Conservation (phyloP, 2,888 invertebrate genomes). For the Archaeoteleia sp. region DNA sequence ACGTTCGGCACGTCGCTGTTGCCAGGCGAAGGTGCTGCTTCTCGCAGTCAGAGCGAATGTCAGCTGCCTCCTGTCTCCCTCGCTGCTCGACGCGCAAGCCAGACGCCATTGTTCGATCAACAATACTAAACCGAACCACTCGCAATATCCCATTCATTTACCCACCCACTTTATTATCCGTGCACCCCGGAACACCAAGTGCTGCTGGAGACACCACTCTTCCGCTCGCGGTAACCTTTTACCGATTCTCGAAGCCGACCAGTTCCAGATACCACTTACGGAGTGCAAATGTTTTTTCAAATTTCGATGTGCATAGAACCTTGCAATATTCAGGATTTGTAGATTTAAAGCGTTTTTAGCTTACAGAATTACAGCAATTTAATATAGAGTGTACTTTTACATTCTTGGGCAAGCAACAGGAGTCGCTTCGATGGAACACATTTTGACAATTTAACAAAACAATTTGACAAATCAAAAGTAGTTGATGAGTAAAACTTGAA, state of each 20-base stretch:
- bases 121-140: slow-evolving; percentile 70
- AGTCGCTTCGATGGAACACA: too few species aligned
- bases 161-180: slow-evolving; percentile 67
- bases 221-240: slow-evolving; percentile 47
- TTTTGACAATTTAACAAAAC: too few species aligned
- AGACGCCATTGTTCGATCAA: slow-evolving; percentile 72
- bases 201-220: slow-evolving; percentile 49
- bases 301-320: too few species aligned
- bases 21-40: slow-evolving; percentile 65
- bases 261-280: neutral
- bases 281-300: too few species aligned
- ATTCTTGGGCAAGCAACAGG: too few species aligned
- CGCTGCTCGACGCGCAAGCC: slow-evolving; percentile 64
- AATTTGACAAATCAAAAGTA: too few species aligned
- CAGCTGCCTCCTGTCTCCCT: slow-evolving; percentile 69
- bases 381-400: too few species aligned
- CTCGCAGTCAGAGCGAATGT: slow-evolving; percentile 69
- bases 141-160: slow-evolving; percentile 70
- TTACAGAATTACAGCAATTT: too few species aligned
- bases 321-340: too few species aligned
- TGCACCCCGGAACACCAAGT: slow-evolving; percentile 55
- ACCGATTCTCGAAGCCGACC: slow-evolving; percentile 18
- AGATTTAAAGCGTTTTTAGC: too few species aligned
- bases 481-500: too few species aligned
- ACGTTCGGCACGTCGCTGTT: slow-evolving; percentile 56